Evolutionary conservation across 1,140 invertebrate species (phyloP), one percentile per base, ranked within the genome.

Genomic region (Ceratina calcarata): DNA sequence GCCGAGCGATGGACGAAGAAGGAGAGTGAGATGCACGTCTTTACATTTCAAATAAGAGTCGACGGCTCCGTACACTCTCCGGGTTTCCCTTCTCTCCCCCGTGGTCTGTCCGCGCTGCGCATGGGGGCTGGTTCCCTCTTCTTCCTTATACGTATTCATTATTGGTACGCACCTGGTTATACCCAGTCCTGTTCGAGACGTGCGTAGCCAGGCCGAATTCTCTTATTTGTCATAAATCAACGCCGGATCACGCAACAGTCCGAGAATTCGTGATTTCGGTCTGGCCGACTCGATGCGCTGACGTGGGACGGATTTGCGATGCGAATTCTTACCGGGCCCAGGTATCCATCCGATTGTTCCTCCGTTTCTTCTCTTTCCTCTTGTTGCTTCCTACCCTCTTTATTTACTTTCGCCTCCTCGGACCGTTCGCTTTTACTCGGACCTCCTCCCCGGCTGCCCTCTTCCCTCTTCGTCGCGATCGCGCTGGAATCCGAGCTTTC

Each of bases 21-120:
- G 55, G 68, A 37, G 77, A 76, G 66, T 79, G 78, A 78, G 85
- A 87, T 79, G 83, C 87, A 85, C 86, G 89, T 91, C 87, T 90
- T 91, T 91, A 91, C 90, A 91, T 91, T 91, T 91, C 90, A 91
- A 91, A 91, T 91, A 90, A 91, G 37, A 45, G 90, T 91, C 88
- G 83, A 90, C 86, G 67, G 83, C 89, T 88, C 85, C 81, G 15
- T 57, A n/a, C 73, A 82, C 64, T 53, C 71, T 66, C 66, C 16
- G 60, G 66, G 70, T 70, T 82, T 80, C 83, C 73, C 65, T 61
- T 74, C 55, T 24, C 16, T 32, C 71, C 32, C 32, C 60, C 20
- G 16, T 51, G 18, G n/a, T 12, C 24, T 32, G 37, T 45, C 37
- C 37, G 10, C 37, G 37, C 2, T 1, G 37, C 37, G 37, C 37